These are phyloP conservation scores for Microdon myrmicae DNA, from an alignment of 2,888 invertebrate genomes.

Conservation along the genomic window DNA sequence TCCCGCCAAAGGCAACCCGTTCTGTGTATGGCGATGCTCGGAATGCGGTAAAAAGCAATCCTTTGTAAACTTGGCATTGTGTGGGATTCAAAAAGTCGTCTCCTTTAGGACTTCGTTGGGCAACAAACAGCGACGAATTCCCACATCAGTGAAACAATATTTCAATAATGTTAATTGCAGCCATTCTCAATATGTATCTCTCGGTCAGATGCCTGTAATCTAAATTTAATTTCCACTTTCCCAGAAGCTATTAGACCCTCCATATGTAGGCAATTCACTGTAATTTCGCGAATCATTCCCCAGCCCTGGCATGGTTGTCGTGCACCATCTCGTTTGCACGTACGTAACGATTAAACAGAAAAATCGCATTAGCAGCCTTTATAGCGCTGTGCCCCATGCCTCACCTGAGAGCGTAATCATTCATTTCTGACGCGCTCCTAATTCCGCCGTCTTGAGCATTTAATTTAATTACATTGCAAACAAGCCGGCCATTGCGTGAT, in stretches of 20 bases:
- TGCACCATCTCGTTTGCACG: conserved; percentile 38
- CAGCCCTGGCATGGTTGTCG: not conserved
- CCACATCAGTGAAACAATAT: conserved; percentile 28
- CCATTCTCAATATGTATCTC: conserved; percentile 23
- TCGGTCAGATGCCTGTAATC: conserved; percentile 28
- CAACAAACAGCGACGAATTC: too few relatives aligned
- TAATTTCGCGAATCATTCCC: conserved; percentile 20
- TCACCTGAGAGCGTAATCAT: conserved; percentile 42
- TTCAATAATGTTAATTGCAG: conserved; percentile 46
- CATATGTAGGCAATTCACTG: conserved; percentile 4
- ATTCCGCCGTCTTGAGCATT: conserved; percentile 14
- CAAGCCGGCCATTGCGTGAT: conserved; percentile 37
- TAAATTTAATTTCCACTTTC: conserved; percentile 46
- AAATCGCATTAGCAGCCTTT: conserved; percentile 42
- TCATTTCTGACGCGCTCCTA: conserved; percentile 38
- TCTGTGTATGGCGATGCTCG: too few relatives aligned
- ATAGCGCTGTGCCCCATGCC: conserved; percentile 11
- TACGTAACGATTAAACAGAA: conserved; percentile 48
- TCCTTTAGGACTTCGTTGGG: too few relatives aligned
- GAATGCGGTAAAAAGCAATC: too few relatives aligned
- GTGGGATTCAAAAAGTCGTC: too few relatives aligned
- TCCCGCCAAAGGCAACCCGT: too few relatives aligned
- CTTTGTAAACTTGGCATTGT: too few relatives aligned
- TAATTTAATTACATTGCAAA: conserved; percentile 45
- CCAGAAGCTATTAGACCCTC: conserved; percentile 43